These are phyloP conservation scores for Urocyon cinereoargenteus DNA, from an alignment of 2,797 vertebrate genomes.

Conservation along the genomic window DNA sequence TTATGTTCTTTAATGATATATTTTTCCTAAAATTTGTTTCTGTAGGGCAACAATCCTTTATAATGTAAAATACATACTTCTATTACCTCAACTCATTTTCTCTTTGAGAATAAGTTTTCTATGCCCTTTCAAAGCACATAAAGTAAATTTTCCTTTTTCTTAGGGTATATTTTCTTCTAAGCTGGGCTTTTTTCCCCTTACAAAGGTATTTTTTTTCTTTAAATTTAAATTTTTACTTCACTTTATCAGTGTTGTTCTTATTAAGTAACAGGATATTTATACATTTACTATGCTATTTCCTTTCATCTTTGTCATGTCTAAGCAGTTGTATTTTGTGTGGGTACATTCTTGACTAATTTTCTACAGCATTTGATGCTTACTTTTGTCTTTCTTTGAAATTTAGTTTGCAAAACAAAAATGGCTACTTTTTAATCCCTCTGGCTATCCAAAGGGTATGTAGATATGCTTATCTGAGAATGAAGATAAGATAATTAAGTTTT, in stretches of 20 bases:
- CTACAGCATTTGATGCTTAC: too few species aligned
- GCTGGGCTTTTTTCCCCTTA: neutral
- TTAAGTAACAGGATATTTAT: neutral
- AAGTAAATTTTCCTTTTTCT: neutral
- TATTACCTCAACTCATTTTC: neutral
- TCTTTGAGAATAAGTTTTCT: neutral
- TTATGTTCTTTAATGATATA: neutral
- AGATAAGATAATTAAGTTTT: neutral
- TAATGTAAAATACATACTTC: neutral
- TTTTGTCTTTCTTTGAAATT: neutral
- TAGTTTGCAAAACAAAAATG: neutral
- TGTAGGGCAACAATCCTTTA: neutral
- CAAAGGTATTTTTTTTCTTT: neutral
- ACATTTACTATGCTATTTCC: neutral
- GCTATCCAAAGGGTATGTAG: neutral
- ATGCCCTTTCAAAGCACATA: neutral
- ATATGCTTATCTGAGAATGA: neutral
- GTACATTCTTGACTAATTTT: neutral
- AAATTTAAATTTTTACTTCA: neutral
- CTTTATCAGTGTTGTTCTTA: neutral
- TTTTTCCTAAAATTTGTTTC: neutral
- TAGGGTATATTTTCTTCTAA: slow-evolving; percentile 35
- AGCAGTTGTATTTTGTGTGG: neutral
- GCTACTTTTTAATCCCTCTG: neutral
- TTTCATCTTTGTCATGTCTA: neutral